These are phyloP conservation scores for Menura novaehollandiae DNA, from an alignment of 2,113 vertebrate species.

Conservation along the genomic window DNA sequence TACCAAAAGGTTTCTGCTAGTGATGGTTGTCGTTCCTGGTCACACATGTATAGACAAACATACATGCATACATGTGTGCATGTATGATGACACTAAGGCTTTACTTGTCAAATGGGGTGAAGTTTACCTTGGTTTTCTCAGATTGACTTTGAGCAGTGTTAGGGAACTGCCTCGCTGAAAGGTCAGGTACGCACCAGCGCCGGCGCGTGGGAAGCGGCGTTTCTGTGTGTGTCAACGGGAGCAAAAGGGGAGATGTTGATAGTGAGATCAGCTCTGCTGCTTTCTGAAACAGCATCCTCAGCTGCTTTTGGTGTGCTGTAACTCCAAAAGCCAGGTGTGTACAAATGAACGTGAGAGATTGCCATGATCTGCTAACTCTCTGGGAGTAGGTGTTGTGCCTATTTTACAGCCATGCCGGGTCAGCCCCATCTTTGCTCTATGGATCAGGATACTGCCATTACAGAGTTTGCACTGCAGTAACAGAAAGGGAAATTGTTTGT, in stretches of 20 bases:
- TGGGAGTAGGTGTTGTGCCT: not conserved
- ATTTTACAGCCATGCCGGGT: not conserved
- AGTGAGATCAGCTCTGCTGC: not conserved
- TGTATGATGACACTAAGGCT: not conserved
- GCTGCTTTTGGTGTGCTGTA: not conserved
- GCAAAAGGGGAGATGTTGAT: not conserved
- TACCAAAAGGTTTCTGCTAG: not conserved
- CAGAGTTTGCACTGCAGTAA: not conserved
- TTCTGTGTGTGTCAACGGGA: not conserved
- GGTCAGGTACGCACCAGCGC: not conserved
- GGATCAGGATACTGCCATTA: not conserved
- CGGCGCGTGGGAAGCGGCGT: not conserved
- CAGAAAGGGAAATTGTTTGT: not conserved
- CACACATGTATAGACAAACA: not conserved
- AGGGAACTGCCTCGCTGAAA: not conserved
- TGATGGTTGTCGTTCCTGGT: not conserved
- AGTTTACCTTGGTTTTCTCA: not conserved
- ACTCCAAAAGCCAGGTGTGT: not conserved
- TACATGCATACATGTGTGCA: fast-evolving
- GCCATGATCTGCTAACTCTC: not conserved
- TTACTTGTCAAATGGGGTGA: not conserved
- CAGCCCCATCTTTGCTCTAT: not conserved
- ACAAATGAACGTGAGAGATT: not conserved
- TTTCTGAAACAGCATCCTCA: not conserved
- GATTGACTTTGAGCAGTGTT: not conserved